phyloP scores from a whole-genome alignment of 2,797 vertebrate species.

The Ambastaia sidthimunki region DNA sequence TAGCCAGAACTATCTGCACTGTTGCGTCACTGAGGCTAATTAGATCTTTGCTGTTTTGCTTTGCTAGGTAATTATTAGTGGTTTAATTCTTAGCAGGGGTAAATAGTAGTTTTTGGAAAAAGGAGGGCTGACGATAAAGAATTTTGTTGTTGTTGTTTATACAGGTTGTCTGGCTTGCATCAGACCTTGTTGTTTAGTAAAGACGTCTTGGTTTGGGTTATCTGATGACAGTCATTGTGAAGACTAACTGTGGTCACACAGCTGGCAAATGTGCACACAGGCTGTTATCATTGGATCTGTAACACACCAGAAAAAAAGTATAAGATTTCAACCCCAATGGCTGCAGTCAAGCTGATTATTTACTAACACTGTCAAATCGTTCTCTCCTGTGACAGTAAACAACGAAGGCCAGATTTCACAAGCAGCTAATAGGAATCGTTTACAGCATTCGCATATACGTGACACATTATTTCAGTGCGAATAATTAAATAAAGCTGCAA shows the following conservation, averaged over 20 bases:
- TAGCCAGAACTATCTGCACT: conserved; percentile 11
- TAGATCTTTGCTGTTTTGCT: conserved; percentile 16
- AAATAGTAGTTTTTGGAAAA: background rate
- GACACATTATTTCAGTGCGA: background rate
- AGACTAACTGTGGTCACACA: conserved; percentile 15
- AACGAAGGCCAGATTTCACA: conserved; percentile 60
- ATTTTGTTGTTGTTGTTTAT: conserved; percentile 10
- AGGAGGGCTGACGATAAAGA: background rate
- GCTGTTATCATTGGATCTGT: conserved; percentile 2
- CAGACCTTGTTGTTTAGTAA: conserved; percentile 34
- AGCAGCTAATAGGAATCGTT: background rate
- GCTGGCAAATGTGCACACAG: conserved; percentile 5
- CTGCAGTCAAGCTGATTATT: conserved; percentile 60
- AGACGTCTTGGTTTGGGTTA: conserved; percentile 2
- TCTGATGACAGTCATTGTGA: conserved; percentile 31
- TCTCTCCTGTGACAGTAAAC: conserved; percentile 62
- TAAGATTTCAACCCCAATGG: conserved; percentile 54
- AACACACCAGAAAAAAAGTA: conserved; percentile 33
- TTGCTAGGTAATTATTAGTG: background rate
- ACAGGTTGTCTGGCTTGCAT: conserved; percentile 33
- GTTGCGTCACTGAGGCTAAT: conserved; percentile 18
- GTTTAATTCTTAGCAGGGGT: conserved; percentile 16
- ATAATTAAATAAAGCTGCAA: background rate
- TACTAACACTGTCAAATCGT: conserved; percentile 62
- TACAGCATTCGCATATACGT: background rate